Base-by-base conservation (phyloP, 2,113 vertebrate genomes). In the Genyomyrus donnyi region DNA sequence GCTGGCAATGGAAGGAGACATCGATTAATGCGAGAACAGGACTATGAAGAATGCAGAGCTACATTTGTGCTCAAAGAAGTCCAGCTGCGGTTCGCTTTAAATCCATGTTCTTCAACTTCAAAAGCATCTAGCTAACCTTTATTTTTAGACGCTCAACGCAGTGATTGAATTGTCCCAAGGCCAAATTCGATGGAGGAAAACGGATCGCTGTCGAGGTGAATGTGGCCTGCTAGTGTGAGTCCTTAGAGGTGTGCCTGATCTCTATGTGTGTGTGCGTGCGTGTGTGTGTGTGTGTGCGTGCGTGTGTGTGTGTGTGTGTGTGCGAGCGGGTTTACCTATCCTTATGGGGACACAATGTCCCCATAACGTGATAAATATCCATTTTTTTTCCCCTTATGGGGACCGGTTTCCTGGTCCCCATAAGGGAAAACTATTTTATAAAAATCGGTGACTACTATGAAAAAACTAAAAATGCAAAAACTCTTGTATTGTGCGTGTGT, bases 221-320 rank as follows among this genome's bases (percentile, higher is more conserved):
- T 48, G 56, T 31, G 35, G 13, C 7, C 15, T 58, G 35, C n/a
- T 48, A n/a, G 17, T 85, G 39, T 48, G 49, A 56, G 39, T 50
- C 15, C 21, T 62, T 10, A 24, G 50, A 31, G 27, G 66, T 11
- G 24, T 89, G 27, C 21, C 17, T 56, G 74, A 3, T 6, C 35
- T 91, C 46, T 89, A 4, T 50, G 62, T 80, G 52, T 66, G 90
- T 56, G 53, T 84, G 8, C 7, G 35, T 35, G 35, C 35, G 2
- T 39, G 39, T 39, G 39, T 39, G 35, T 39, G 1, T 2, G 35
- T 39, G 45, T 90, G 84, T 87, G 13, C 46, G 74, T 80, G 50
- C 50, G 90, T 56, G 53, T 62, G 45, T 90, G 84, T 87, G 19
- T 50, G 74, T 80, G 50, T 84, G 90, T 56, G 53, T 62, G 56